phyloP scores from a whole-genome alignment of 2,113 vertebrate species.

The Hiodon alosoides region DNA sequence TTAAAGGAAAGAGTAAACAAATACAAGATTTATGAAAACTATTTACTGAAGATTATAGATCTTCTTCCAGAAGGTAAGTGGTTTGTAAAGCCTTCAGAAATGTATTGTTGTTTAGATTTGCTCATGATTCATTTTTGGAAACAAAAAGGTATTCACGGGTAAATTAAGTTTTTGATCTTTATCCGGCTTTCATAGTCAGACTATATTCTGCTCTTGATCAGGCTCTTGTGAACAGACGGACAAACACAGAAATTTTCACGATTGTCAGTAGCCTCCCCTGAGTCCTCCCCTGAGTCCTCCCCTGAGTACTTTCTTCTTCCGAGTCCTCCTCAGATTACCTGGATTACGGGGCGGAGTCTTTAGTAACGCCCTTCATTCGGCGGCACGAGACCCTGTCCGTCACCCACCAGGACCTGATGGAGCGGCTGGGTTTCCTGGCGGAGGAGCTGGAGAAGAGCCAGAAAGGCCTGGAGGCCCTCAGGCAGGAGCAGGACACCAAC shows the following conservation, averaged over 20 bases:
- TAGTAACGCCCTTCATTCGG: constrained; percentile 52
- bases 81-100: background rate
- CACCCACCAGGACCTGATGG: constrained; percentile 56
- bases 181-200: background rate
- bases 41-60: constrained; percentile 59
- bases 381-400: constrained; percentile 54
- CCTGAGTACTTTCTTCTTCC: too few species aligned
- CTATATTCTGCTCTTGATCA: too few species aligned
- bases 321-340: constrained; percentile 26
- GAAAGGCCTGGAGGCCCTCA: constrained; percentile 47
- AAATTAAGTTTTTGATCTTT: background rate
- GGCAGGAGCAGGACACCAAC: constrained; percentile 50
- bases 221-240: too few species aligned
- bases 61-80: constrained; percentile 58
- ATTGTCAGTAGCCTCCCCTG: too few species aligned
- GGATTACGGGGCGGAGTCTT: constrained; percentile 42
- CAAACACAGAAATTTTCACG: too few species aligned
- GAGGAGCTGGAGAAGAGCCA: constrained; percentile 52
- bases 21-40: constrained; percentile 61
- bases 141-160: background rate
- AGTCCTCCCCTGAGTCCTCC: too few species aligned
- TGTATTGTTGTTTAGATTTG: background rate
- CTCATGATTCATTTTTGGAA: background rate
- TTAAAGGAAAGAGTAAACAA: constrained; percentile 56
- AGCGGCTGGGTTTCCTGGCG: constrained; percentile 48